phyloP scores from a whole-genome alignment of 2,113 vertebrate species.

The Podarcis raffonei region DNA sequence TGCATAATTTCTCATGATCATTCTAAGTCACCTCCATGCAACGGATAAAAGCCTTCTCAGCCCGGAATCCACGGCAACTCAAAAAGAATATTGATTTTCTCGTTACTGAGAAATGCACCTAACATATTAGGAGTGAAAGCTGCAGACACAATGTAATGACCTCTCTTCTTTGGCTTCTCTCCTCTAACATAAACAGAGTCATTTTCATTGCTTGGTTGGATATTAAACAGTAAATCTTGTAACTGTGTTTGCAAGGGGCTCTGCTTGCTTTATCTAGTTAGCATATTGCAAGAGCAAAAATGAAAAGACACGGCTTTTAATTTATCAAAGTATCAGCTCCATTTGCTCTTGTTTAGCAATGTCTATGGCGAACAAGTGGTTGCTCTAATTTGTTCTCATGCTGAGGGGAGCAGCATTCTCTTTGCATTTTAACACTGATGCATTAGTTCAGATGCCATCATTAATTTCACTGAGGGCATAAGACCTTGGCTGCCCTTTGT shows the following conservation, averaged over 20 bases:
- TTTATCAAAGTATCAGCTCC: constrained; percentile 57
- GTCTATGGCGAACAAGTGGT: constrained; percentile 47
- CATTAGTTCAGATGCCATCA: constrained; percentile 47
- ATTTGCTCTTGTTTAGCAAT: constrained; percentile 58
- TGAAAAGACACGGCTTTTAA: constrained; percentile 53
- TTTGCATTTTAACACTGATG: constrained; percentile 57
- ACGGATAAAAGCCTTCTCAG: constrained; percentile 61
- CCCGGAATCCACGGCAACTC: constrained; percentile 68
- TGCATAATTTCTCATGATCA: constrained; percentile 49
- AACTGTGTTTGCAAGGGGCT: constrained; percentile 53
- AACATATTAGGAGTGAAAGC: constrained; percentile 68
- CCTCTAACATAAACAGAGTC: constrained; percentile 70
- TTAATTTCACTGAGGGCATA: constrained; percentile 50
- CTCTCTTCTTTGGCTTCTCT: constrained; percentile 69
- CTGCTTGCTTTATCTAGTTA: constrained; percentile 58
- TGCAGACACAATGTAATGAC: constrained; percentile 72
- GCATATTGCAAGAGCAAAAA: constrained; percentile 44
- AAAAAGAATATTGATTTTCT: constrained; percentile 77
- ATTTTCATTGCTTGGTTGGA: constrained; percentile 65
- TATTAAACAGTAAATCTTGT: constrained; percentile 72
- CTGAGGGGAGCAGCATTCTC: constrained; percentile 34
- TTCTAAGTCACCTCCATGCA: constrained; percentile 51
- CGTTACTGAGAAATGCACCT: constrained; percentile 73
- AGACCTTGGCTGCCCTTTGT: constrained; percentile 56
- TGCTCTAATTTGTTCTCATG: constrained; percentile 63